Conservation (phyloP, 2,113 vertebrate species). For the Phalacrocorax carbo region DNA sequence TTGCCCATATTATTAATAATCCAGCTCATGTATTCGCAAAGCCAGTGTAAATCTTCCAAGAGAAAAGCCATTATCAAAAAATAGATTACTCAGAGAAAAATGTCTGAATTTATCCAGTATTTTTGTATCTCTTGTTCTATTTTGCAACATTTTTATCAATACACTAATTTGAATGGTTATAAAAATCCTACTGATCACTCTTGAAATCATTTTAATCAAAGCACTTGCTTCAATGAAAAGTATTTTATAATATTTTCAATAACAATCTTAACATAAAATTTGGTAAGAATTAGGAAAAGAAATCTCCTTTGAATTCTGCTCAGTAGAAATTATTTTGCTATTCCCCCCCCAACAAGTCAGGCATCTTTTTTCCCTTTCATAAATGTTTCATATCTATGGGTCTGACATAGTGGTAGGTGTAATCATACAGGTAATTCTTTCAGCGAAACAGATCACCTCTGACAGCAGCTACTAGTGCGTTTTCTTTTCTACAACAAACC, state of each 20-base stretch:
- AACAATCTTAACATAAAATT: background rate
- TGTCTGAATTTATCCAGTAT: background rate
- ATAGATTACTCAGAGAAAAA: background rate
- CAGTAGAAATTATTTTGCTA: background rate
- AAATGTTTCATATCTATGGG: background rate
- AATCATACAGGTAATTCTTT: background rate
- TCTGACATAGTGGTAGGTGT: background rate
- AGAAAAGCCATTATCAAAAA: background rate
- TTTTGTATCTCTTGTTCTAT: background rate
- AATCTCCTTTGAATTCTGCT: background rate
- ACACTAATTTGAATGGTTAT: background rate
- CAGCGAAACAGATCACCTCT: background rate
- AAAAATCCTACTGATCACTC: background rate
- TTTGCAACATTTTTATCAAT: background rate
- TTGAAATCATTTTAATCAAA: background rate
- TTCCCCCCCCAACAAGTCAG: background rate
- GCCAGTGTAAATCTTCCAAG: background rate
- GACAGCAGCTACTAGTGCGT: background rate
- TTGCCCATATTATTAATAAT: background rate
- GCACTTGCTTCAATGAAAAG: background rate
- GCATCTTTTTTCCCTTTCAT: background rate
- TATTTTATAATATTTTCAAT: background rate
- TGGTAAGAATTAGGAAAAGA: background rate
- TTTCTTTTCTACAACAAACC: background rate
- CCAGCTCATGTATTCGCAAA: background rate